A percentile compares a stretch with the other conserved stretches of the same genome.
These are phyloP conservation scores for Penelope pileata DNA, from an alignment of 2,113 vertebrate genomes.

Conservation along the genomic window DNA sequence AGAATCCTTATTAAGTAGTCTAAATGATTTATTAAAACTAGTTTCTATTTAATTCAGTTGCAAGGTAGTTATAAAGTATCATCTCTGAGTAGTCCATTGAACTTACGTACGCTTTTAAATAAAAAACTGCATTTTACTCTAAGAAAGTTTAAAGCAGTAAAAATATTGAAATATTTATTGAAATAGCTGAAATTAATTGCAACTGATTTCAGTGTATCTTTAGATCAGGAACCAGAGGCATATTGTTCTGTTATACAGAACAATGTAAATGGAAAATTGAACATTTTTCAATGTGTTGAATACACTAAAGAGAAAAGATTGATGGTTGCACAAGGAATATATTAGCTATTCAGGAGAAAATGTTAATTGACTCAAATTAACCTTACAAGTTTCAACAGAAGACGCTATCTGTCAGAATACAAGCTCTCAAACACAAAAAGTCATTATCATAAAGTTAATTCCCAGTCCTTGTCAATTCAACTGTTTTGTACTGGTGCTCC, in stretches of 20 bases:
- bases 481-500: accelerated
- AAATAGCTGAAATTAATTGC: not conserved
- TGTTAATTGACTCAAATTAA: not conserved
- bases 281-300: not conserved
- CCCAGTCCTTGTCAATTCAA: not conserved
- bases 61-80: not conserved
- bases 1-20: not conserved
- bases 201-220: not conserved
- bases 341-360: not conserved
- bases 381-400: not conserved
- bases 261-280: not conserved
- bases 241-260: not conserved
- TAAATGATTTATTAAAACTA: not conserved
- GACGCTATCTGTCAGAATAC: not conserved
- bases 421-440: not conserved
- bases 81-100: not conserved
- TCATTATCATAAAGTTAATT: not conserved
- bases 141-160: not conserved
- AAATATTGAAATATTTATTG: not conserved
- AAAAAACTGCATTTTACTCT: not conserved
- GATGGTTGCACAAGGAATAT: not conserved
- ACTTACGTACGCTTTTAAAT: not conserved
- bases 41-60: not conserved
- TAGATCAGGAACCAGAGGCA: not conserved
- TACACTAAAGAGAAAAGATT: not conserved